Evolutionary conservation across 2,888 invertebrate genomes (phyloP), one percentile per base, ranked within the genome.

Genomic region (Lapara coniferarum): DNA sequence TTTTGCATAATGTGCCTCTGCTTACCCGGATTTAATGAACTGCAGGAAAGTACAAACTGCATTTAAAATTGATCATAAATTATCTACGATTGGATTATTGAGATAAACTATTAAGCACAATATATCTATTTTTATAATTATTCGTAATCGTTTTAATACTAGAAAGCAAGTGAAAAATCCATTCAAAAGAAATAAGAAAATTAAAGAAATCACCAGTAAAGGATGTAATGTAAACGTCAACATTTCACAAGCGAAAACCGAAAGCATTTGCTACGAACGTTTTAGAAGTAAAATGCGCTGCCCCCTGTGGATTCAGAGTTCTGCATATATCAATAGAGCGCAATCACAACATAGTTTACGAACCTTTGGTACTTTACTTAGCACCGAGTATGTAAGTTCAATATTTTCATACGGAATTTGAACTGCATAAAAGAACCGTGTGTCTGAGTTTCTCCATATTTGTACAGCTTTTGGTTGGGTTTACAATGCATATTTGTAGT

Each of bases 241-340:
- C 19, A 49, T 63, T 49, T 46, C 49, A 63, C 16, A 19, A 49
- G 19, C 49, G 49, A 63, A 63, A 49, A 13, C 19, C 19, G 44
- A 59, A 46, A 46, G 16, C 59, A 16, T 16, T 19, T 63, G 63
- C 49, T 63, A 63, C 12, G 63, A 63, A 63, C 63, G 19, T 63
- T 63, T 63, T 63, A 63, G 46, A 63, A 49, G 63, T 49, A 63
- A 63, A 63, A 63, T 63, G 19, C 13, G 59, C 16, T 63, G 13
- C 63, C 63, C 63, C 63, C 46, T 63, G 63, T 63, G 63, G 63
- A 49, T 63, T 63, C 63, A 7, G 63, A 63, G 63, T 63, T 63
- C 19, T 63, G 63, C 63, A 49, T 46, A 63, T 63, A 63, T 63
- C 63, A 63, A 63, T 63, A 19, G 63, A 63, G 46, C 63, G 63